phyloP scores from a whole-genome alignment of 2,797 vertebrate genomes.

The Phrynocephalus guinanensis region DNA sequence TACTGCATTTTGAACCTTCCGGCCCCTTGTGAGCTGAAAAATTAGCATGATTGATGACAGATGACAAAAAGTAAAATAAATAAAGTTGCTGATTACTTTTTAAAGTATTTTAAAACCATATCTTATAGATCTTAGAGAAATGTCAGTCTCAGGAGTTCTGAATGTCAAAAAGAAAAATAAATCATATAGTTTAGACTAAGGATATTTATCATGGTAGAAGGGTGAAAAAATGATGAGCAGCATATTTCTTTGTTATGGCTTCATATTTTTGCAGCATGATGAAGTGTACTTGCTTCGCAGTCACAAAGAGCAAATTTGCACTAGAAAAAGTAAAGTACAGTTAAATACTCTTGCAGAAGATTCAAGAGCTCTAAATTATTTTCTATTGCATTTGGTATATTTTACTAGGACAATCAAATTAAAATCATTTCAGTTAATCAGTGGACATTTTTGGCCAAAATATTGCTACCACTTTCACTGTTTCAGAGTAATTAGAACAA shows the following conservation, averaged over 20 bases:
- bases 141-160: slow-evolving; percentile 17
- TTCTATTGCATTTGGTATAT: slow-evolving; percentile 23
- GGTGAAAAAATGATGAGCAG: slow-evolving; percentile 16
- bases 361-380: slow-evolving; percentile 28
- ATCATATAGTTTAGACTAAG: slow-evolving; percentile 11
- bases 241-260: slow-evolving; percentile 42
- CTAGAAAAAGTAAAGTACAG: neutral
- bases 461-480: neutral
- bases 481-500: neutral
- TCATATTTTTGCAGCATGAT: slow-evolving; percentile 49
- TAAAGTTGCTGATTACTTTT: neutral
- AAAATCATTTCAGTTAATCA: neutral
- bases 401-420: neutral
- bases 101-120: slow-evolving; percentile 32
- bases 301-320: neutral
- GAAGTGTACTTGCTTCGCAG: slow-evolving; percentile 22
- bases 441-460: slow-evolving; percentile 37
- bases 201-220: slow-evolving; percentile 40
- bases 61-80: slow-evolving; percentile 36
- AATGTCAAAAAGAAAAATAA: slow-evolving; percentile 44
- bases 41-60: slow-evolving; percentile 6
- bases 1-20: slow-evolving; percentile 24
- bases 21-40: slow-evolving; percentile 31
- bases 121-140: slow-evolving; percentile 36
- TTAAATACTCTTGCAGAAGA: slow-evolving; percentile 2